Evolutionary conservation across 2,797 vertebrate genomes (phyloP), one percentile per base, ranked within the genome.

Genomic region (Avahi laniger): DNA sequence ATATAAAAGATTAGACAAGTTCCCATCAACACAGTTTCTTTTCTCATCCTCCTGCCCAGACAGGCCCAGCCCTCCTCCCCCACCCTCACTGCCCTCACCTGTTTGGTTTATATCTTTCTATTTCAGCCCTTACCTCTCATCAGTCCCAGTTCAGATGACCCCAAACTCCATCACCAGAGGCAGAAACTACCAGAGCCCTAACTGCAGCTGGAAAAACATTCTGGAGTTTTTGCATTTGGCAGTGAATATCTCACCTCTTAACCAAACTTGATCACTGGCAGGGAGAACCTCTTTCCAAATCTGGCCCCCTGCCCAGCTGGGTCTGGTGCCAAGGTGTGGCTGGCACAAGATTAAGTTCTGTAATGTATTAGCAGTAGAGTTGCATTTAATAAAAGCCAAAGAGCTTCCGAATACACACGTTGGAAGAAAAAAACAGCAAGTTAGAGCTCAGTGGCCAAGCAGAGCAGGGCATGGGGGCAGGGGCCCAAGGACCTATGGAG

Each of bases 351-450:
- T 50, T 78, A 78, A 33, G 78, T 52, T 94, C 88, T 92, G 46
- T 90, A 76, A 95, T 69, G 28, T 41, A 92, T 93, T 95, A 88
- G 65, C 85, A 79, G 70, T 30, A 78, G 78, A 91, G 57, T 14
- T 79, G 30, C 33, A 75, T 73, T 94, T 96, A 82, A 63, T 92
- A 95, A 96, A 90, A 94, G 48, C 70, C 92, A 57, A 79, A 90
- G 93, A 88, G 81, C 78, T 96, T 79, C 84, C 4, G 8, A 73
- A 73, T 82, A 82, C 38, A 75, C 83, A 13, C 24, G 26, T 43
- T 73, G 43, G 48, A 91, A 38, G 67, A 52, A 28, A 41, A 38
- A 76, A 87, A 46, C 30, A 89, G 30, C 48, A 85, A 82, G 82
- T 65, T 17, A 80, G 65, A 76, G 54, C 59, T 91, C 67, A 87